A percentile compares a stretch with the other conserved stretches of the same genome.
Evolutionary conservation across 2,113 vertebrate species (phyloP).

Genomic region (Isurus oxyrinchus): DNA sequence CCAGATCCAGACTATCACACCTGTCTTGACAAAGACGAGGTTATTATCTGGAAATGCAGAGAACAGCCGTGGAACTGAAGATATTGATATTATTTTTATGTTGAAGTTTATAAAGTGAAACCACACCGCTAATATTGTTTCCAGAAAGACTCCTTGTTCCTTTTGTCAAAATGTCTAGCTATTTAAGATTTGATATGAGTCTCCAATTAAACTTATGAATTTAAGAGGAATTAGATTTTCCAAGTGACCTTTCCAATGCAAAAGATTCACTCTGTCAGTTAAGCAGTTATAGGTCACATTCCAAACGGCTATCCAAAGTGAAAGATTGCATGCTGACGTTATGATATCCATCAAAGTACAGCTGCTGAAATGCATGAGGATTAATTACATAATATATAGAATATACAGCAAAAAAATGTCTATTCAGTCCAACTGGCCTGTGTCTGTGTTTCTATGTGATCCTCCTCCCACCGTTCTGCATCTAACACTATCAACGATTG

Average conservation of each 20-base stretch:
- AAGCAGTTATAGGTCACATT: no score
- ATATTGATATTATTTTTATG: not conserved
- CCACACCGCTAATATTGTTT: not conserved
- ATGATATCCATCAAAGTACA: not conserved
- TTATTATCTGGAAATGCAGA: not conserved
- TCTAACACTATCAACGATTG: not conserved
- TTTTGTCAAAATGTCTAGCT: not conserved
- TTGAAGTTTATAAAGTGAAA: not conserved
- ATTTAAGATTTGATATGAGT: not conserved
- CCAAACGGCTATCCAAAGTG: no score
- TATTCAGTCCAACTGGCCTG: not conserved
- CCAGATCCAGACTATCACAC: not conserved
- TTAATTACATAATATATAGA: not conserved
- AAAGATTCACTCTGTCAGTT: no score
- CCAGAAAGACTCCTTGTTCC: not conserved
- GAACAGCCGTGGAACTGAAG: not conserved
- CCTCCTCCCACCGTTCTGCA: not conserved
- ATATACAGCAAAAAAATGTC: not conserved
- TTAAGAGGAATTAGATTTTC: no score
- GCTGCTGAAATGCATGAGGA: not conserved
- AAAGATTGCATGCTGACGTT: not conserved
- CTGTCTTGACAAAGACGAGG: not conserved
- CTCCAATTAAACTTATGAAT: not conserved
- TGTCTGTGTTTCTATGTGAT: not conserved
- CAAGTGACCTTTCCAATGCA: no score